These are phyloP conservation scores for Triops cancriformis DNA, from an alignment of 1,140 invertebrate genomes.

Conservation along the genomic window DNA sequence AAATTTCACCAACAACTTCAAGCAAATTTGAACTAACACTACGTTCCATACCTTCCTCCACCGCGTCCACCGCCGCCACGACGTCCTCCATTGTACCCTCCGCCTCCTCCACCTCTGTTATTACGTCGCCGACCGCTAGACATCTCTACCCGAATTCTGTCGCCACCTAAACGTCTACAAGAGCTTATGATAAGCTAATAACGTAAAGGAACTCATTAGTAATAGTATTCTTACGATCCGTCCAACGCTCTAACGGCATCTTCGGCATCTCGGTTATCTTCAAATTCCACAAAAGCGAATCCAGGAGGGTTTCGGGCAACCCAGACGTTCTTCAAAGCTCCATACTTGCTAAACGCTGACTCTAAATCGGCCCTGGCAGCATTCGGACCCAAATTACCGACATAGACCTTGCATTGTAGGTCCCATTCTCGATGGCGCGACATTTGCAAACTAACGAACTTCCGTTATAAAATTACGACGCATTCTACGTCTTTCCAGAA, in stretches of 20 bases:
- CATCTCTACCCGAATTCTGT: constrained; percentile 71
- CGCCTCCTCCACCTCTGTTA: constrained; percentile 42
- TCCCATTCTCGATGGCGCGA: constrained; percentile 83
- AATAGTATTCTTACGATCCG: constrained; percentile 56
- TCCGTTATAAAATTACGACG: no score
- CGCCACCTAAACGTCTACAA: constrained; percentile 43
- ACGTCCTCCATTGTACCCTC: constrained; percentile 44
- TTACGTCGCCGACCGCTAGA: constrained; percentile 55
- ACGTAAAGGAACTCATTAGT: background rate
- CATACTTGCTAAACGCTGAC: constrained; percentile 84
- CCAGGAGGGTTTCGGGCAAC: constrained; percentile 89
- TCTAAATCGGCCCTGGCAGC: constrained; percentile 87
- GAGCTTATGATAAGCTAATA: constrained; percentile 1
- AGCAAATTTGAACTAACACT: no score
- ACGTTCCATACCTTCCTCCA: constrained; percentile 37
- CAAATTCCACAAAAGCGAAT: constrained; percentile 98
- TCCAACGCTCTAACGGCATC: constrained; percentile 86
- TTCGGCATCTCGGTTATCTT: constrained; percentile 87
- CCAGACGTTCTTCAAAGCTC: constrained; percentile 82
- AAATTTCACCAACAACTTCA: no score
- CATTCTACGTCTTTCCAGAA: no score
- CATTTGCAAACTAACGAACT: constrained; percentile 40
- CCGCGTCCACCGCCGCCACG: constrained; percentile 38
- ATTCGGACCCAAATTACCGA: constrained; percentile 89
- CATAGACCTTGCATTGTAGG: constrained; percentile 93